Percentiles rank a stretch among this genome's conserved stretches.
phyloP scores from a whole-genome alignment of 2,113 vertebrate species.

The Psammodynastes pulverulentus region DNA sequence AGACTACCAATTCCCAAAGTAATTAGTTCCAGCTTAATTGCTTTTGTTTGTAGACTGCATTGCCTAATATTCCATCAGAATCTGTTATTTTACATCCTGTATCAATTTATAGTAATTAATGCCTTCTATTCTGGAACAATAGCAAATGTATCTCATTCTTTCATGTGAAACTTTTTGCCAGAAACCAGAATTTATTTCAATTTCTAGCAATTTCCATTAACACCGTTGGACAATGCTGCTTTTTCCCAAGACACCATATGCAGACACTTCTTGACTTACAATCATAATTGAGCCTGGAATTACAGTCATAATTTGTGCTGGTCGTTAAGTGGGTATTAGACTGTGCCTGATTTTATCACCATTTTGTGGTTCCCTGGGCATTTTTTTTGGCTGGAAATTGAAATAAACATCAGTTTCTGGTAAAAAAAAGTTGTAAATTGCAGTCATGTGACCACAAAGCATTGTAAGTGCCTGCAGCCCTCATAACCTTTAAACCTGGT shows the following conservation, averaged over 20 bases:
- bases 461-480: not conserved
- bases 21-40: not conserved
- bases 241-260: not conserved
- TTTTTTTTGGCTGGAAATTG: not conserved
- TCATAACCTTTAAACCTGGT: not conserved
- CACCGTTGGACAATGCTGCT: not conserved
- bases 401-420: not conserved
- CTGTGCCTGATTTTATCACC: too few relatives aligned
- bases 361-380: not conserved
- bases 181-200: not conserved
- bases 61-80: not conserved
- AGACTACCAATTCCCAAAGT: not conserved
- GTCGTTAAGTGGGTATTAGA: not conserved
- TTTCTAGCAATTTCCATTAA: not conserved
- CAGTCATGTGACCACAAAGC: not conserved
- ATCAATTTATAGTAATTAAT: not conserved
- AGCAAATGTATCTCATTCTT: not conserved
- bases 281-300: not conserved
- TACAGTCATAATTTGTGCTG: not conserved
- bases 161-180: not conserved
- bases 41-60: not conserved
- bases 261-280: not conserved
- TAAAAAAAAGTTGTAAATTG: not conserved
- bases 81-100: not conserved
- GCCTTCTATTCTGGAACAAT: not conserved